phyloP scores from a whole-genome alignment of 2,113 vertebrate genomes.

The Penelope pileata region DNA sequence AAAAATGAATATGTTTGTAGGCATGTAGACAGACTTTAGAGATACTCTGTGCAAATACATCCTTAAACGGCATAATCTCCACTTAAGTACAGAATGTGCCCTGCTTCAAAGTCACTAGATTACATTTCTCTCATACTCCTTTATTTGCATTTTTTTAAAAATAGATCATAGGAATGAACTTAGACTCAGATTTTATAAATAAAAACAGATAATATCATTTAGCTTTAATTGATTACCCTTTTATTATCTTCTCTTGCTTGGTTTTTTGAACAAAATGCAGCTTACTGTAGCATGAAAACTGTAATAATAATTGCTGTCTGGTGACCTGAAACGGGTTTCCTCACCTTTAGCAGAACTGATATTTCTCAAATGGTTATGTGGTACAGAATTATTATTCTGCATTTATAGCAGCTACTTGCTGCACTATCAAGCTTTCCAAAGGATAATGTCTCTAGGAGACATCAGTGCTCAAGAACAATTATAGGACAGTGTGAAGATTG shows the following conservation, averaged over 20 bases:
- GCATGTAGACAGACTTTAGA: not conserved
- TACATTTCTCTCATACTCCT: not conserved
- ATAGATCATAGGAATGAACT: not conserved
- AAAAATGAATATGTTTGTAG: not conserved
- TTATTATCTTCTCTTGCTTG: slow-evolving; percentile 17
- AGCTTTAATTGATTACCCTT: slow-evolving; percentile 4
- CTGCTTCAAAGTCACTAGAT: not conserved
- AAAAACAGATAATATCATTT: not conserved
- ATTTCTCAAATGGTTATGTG: not conserved
- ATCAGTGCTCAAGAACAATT: not conserved
- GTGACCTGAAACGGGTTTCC: slow-evolving; percentile 9
- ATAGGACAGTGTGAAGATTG: not conserved
- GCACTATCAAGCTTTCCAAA: not conserved
- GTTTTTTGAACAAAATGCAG: slow-evolving; percentile 30
- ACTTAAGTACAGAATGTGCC: not conserved
- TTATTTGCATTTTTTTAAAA: not conserved
- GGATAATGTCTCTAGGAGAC: not conserved
- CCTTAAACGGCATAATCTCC: not conserved
- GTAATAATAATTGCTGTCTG: slow-evolving; percentile 1
- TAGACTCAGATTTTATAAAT: not conserved
- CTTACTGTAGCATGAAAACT: not conserved
- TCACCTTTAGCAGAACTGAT: not conserved
- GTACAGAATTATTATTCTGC: not conserved
- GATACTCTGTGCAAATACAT: slow-evolving; percentile 15
- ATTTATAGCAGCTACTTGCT: not conserved